Base-by-base conservation (phyloP, 2,888 invertebrate genomes). In the Ectemnius cavifrons region DNA sequence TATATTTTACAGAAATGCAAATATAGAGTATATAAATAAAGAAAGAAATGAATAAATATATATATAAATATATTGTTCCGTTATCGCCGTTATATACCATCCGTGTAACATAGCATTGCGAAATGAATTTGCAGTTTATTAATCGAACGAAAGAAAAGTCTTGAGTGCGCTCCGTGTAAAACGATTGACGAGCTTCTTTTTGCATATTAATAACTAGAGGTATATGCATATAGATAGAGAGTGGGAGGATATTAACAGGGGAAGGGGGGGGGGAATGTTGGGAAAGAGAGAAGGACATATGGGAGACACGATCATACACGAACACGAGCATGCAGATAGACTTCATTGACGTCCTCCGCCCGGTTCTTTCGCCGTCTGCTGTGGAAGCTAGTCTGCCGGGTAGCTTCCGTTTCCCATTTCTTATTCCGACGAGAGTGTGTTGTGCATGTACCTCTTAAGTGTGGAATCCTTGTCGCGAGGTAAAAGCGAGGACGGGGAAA, bases 1-100 rank as follows among this genome's bases (percentile, higher is more conserved):
- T 85, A 87, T 89, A 87, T 89, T 89, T 89, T 88, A 87, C 88
- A 88, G 87, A 88, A 37, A 87, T 87, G 82, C 86, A 87, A 84
- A 86, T 85, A 85, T 86, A 86, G 84, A 87, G 11, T 83, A 84
- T 86, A 83, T 83, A 52, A 76, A 81, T 75, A 73, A 66, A 75
- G 74, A 69, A 60, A 75, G 75, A 77, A 52, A 69, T 69, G 73
- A 60, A 72, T 47, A 52, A 16, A 66, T 49, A 71, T 57, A 76
- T 72, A 69, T 52, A 77, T 75, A 80, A 71, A 80, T 85, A 85
- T 85, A 85, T 85, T 87, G 84, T 87, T 88, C 84, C 87, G 89
- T 87, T 88, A 86, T 88, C 81, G 83, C 84, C 82, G 84, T 86
- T 83, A 82, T 37, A 37, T 84, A 77, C 84, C 81, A 84, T 82